Percentiles rank a stretch among this genome's conserved stretches.
These are phyloP conservation scores for Nebria brevicollis DNA, from an alignment of 2,888 invertebrate species.

Conservation along the genomic window DNA sequence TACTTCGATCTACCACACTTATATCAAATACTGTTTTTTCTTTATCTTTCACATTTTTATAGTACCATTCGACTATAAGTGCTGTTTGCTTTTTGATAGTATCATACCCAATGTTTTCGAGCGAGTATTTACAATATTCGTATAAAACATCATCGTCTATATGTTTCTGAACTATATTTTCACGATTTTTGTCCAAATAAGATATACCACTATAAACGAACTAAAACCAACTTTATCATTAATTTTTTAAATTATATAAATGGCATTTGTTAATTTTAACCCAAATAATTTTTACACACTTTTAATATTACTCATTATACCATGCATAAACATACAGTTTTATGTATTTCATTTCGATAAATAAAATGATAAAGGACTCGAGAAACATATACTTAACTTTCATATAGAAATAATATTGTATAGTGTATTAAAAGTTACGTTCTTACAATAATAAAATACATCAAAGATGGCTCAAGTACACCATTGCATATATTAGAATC, in stretches of 20 bases:
- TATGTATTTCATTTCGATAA: too few species aligned
- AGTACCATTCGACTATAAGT: constrained; percentile 34
- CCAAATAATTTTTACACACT: neutral
- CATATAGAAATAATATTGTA: too few species aligned
- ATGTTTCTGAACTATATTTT: constrained; percentile 55
- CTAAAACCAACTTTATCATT: constrained; percentile 62
- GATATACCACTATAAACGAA: constrained; percentile 75
- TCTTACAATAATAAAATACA: too few species aligned
- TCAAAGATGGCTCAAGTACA: too few species aligned
- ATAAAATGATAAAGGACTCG: too few species aligned
- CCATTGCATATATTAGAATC: too few species aligned
- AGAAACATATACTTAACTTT: too few species aligned
- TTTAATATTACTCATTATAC: neutral
- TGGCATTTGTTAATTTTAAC: neutral
- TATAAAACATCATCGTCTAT: constrained; percentile 25
- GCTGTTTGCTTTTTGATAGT: neutral
- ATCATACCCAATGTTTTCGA: constrained; percentile 15
- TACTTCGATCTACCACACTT: constrained; percentile 63
- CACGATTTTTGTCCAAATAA: constrained; percentile 71
- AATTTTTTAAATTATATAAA: constrained; percentile 5
- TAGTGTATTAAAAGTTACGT: too few species aligned
- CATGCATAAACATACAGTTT: too few species aligned
- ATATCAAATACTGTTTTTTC: constrained; percentile 55
- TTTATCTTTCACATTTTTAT: constrained; percentile 13
- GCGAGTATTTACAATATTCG: constrained; percentile 29